Evolutionary conservation across 2,888 invertebrate genomes (phyloP).

Genomic region (Camponotus fellah): DNA sequence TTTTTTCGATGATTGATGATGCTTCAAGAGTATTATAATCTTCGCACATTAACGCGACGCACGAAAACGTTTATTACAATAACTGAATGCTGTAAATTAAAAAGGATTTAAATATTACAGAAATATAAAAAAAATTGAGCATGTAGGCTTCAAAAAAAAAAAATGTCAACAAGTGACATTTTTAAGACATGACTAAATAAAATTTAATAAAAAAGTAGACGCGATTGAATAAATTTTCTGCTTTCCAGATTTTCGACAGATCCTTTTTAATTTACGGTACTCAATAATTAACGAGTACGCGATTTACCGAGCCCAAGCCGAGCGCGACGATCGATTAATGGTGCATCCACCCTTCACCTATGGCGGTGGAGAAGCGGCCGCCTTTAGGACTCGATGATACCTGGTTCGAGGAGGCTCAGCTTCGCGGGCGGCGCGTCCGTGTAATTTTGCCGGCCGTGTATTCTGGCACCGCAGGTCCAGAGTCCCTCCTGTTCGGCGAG

Average conservation of each 20-base stretch:
- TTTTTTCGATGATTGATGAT: neutral
- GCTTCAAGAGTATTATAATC: neutral
- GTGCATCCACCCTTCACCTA: conserved; percentile 63
- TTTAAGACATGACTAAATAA: neutral
- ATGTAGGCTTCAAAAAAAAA: neutral
- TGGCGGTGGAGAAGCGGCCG: conserved; percentile 58
- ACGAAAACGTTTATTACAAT: conserved; percentile 18
- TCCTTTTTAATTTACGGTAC: conserved; percentile 9
- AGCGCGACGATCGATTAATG: conserved; percentile 53
- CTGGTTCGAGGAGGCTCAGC: conserved; percentile 84
- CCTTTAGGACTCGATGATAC: conserved; percentile 83
- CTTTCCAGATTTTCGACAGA: neutral
- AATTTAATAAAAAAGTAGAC: neutral
- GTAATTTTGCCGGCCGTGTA: conserved; percentile 80
- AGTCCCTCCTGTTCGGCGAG: conserved; percentile 83
- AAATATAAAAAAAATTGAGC: neutral
- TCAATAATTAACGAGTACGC: neutral
- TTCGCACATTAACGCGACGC: neutral
- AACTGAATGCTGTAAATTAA: conserved; percentile 21
- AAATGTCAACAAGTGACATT: neutral
- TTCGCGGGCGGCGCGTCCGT: conserved; percentile 84
- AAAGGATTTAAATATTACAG: neutral
- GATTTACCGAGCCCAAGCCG: conserved; percentile 23
- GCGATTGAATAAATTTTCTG: neutral
- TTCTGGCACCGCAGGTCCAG: conserved; percentile 84